These are phyloP conservation scores for Tenebrio molitor DNA, from an alignment of 1,140 invertebrate species.

Conservation along the genomic window DNA sequence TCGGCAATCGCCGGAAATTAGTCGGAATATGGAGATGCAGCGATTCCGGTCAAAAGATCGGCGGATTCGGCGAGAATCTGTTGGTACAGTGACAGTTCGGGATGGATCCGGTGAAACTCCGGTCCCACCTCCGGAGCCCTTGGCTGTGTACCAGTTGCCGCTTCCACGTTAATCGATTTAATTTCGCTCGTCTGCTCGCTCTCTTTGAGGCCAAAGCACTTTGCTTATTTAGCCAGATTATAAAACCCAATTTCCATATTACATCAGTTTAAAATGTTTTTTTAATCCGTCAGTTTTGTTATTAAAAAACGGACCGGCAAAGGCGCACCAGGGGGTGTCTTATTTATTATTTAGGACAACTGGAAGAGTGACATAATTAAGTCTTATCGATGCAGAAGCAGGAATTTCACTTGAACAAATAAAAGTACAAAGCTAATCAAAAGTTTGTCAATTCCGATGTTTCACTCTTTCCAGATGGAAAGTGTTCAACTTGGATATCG, in stretches of 20 bases:
- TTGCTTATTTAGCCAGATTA: conserved; percentile 36
- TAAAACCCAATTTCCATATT: conserved; percentile 34
- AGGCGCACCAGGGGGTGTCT: too few relatives aligned
- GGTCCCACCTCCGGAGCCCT: neutral
- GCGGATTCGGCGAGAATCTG: too few relatives aligned
- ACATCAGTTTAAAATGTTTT: conserved; percentile 24
- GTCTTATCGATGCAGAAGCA: neutral
- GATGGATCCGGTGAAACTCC: neutral
- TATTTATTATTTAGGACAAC: neutral
- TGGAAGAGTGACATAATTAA: neutral
- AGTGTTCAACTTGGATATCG: neutral
- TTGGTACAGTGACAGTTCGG: conserved; percentile 11
- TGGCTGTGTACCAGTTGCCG: conserved; percentile 27
- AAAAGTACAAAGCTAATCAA: neutral
- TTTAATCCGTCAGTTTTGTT: conserved; percentile 1
- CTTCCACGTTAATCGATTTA: conserved; percentile 31
- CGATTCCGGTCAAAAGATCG: too few relatives aligned
- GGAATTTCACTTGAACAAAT: neutral
- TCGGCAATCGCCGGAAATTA: neutral
- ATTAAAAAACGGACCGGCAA: neutral
- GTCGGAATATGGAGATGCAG: too few relatives aligned
- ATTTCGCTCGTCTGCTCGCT: conserved; percentile 30
- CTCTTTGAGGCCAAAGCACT: conserved; percentile 28
- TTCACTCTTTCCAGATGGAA: neutral
- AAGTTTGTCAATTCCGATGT: conserved; percentile 11